Evolutionary conservation across 1,140 invertebrate genomes (phyloP).

Genomic region (Musca domestica): DNA sequence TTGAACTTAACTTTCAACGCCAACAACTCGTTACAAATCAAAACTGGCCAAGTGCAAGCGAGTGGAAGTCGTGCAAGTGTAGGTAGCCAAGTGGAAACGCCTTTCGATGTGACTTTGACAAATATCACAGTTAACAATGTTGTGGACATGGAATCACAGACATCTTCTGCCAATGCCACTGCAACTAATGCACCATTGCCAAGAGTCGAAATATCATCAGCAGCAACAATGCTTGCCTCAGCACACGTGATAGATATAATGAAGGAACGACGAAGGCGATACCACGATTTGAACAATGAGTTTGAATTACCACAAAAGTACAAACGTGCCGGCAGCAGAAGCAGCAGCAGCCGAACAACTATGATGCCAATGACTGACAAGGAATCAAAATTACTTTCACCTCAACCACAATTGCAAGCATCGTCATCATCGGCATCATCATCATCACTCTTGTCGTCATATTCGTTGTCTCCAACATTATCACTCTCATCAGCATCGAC

Average conservation of each 20-base stretch:
- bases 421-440: not conserved
- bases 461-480: not conserved
- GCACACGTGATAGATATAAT: too few species aligned
- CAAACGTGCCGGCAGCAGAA: not conserved
- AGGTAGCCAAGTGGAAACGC: too few species aligned
- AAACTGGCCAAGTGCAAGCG: slow-evolving; percentile 34
- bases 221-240: too few species aligned
- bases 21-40: slow-evolving; percentile 12
- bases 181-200: too few species aligned
- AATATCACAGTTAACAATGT: slow-evolving; percentile 1
- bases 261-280: not conserved
- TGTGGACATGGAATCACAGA: too few species aligned
- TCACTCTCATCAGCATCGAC: not conserved
- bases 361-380: not conserved
- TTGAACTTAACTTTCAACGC: slow-evolving; percentile 9
- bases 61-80: slow-evolving; percentile 28
- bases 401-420: slow-evolving; percentile 5
- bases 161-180: too few species aligned
- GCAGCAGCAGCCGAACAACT: not conserved
- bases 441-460: not conserved
- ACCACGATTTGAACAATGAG: not conserved
- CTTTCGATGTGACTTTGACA: not conserved
- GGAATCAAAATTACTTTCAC: not conserved
- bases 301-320: not conserved
- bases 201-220: too few species aligned